A percentile compares a stretch with the other conserved stretches of the same genome.
These are phyloP conservation scores for Neoarius graeffei DNA, from an alignment of 2,113 vertebrate genomes.

Conservation along the genomic window DNA sequence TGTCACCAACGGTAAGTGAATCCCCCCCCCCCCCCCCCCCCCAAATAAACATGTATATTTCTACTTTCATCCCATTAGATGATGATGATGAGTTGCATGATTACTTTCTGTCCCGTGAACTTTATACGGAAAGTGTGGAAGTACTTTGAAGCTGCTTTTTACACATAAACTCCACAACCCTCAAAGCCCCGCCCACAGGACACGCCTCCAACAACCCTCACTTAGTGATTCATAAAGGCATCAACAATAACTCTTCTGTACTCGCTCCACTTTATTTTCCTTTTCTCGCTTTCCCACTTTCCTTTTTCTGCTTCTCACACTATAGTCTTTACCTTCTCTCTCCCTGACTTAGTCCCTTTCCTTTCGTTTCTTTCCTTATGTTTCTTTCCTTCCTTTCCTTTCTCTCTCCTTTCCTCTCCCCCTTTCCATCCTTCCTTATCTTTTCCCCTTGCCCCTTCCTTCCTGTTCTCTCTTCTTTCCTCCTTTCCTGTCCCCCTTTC, in stretches of 20 bases:
- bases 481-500: not conserved
- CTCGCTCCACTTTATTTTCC: not conserved
- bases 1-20: constrained; percentile 77
- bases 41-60: not conserved
- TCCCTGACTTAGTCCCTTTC: no score
- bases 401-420: not conserved
- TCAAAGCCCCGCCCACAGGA: constrained; percentile 11
- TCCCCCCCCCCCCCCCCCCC: not conserved
- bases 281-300: not conserved
- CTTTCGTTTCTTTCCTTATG: no score
- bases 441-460: fast-evolving
- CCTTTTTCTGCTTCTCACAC: no score
- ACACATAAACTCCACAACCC: not conserved
- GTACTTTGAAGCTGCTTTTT: not conserved
- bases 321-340: no score
- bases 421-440: not conserved
- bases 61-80: not conserved
- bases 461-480: not conserved
- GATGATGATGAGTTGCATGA: not conserved
- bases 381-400: no score
- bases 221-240: not conserved
- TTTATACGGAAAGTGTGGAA: not conserved
- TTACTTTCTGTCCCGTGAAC: not conserved
- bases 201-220: not conserved
- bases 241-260: not conserved